These are phyloP conservation scores for Pycnonotus jocosus DNA, from an alignment of 2,113 vertebrate species.

Conservation along the genomic window DNA sequence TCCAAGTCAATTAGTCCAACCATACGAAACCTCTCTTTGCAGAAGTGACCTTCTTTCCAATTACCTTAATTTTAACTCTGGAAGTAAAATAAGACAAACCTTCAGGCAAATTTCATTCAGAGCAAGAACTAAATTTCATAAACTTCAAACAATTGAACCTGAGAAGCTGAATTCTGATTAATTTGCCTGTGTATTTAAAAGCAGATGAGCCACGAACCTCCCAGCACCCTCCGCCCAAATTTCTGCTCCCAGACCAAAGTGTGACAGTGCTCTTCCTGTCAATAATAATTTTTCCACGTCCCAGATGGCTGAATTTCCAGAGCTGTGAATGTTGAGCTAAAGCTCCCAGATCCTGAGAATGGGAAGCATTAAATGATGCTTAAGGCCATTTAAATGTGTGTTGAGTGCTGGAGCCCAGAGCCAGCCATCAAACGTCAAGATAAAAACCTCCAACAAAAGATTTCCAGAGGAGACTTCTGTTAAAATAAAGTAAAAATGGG, in stretches of 20 bases:
- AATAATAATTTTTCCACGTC: neutral
- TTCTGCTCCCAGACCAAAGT: neutral
- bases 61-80: neutral
- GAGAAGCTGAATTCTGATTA: neutral
- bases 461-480: neutral
- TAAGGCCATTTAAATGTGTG: neutral
- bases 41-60: neutral
- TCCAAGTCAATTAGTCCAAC: constrained; percentile 1
- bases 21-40: neutral
- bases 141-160: neutral
- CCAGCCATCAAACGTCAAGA: neutral
- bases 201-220: neutral
- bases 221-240: neutral
- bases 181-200: neutral
- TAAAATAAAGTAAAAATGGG: neutral
- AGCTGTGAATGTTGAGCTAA: neutral
- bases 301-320: neutral
- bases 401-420: neutral
- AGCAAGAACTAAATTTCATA: neutral
- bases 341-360: neutral
- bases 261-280: neutral
- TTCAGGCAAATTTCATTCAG: neutral
- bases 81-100: constrained; percentile 13
- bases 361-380: neutral
- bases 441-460: neutral